These are phyloP conservation scores for Prinia subflava DNA, from an alignment of 2,113 vertebrate genomes.

Conservation along the genomic window DNA sequence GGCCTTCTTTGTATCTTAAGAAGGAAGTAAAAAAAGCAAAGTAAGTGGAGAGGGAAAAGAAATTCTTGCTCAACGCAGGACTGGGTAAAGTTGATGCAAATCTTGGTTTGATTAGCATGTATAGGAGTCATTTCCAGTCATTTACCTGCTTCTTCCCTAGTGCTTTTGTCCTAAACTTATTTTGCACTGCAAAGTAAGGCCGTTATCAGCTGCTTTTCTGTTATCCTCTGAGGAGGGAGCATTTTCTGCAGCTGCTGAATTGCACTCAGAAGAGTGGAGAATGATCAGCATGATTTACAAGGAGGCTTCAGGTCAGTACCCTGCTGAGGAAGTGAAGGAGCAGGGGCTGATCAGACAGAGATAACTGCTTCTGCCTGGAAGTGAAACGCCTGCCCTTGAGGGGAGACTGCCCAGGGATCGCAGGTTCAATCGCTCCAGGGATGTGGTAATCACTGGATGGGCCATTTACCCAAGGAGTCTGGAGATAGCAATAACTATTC, in stretches of 20 bases:
- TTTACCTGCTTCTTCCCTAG: background rate
- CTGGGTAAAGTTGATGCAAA: background rate
- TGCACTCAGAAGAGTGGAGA: background rate
- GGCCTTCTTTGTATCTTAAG: background rate
- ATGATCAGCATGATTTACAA: background rate
- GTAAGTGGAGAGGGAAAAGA: background rate
- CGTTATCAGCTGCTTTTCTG: background rate
- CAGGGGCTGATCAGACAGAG: background rate
- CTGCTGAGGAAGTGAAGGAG: background rate
- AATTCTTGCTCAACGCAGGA: background rate
- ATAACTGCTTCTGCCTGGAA: background rate
- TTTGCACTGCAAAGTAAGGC: background rate
- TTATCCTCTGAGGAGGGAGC: background rate
- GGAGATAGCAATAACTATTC: background rate
- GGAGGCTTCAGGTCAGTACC: slow-evolving; percentile 6
- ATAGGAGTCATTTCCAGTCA: background rate
- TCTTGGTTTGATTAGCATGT: background rate
- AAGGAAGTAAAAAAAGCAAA: background rate
- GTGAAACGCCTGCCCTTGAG: background rate
- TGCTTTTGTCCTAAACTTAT: background rate
- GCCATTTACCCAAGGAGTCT: slow-evolving; percentile 13
- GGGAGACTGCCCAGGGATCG: background rate
- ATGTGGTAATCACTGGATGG: background rate
- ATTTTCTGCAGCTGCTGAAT: background rate
- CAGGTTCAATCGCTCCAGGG: background rate